phyloP scores from a whole-genome alignment of 2,797 vertebrate species.

The Rhinophrynus dorsalis region DNA sequence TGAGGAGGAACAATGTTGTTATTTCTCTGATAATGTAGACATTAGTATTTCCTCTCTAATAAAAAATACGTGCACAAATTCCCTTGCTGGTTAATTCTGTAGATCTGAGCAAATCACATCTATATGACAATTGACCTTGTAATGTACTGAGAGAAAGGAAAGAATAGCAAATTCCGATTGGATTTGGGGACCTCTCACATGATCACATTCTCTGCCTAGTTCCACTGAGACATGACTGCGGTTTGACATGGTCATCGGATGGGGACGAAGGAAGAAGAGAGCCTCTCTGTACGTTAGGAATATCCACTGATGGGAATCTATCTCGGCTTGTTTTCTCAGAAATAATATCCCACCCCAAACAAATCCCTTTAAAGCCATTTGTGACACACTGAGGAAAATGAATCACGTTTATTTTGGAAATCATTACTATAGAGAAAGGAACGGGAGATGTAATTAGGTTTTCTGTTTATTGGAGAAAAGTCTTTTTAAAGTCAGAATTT shows the following conservation, averaged over 20 bases:
- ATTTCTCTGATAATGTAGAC: no score
- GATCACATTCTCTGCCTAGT: not conserved
- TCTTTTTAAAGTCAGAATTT: not conserved
- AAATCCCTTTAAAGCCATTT: constrained; percentile 56
- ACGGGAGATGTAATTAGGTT: not conserved
- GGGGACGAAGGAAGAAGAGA: constrained; percentile 27
- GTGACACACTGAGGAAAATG: not conserved
- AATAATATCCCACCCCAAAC: constrained; percentile 46
- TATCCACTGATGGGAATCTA: constrained; percentile 58
- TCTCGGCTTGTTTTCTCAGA: constrained; percentile 61
- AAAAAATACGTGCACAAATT: no score
- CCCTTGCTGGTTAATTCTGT: no score
- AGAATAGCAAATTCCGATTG: no score
- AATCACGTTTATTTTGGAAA: constrained; percentile 12
- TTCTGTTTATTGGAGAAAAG: constrained; percentile 23
- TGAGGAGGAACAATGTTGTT: no score
- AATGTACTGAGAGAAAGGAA: no score
- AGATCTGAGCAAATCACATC: no score
- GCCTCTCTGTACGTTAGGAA: constrained; percentile 20
- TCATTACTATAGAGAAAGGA: not conserved
- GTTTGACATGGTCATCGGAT: constrained; percentile 52
- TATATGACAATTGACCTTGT: no score
- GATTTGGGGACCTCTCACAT: not conserved
- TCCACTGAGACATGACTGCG: constrained; percentile 47
- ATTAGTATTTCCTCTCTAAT: no score